A percentile compares a stretch with the other conserved stretches of the same genome.
phyloP scores from a whole-genome alignment of 2,888 invertebrate genomes.

The Micropterix aruncella region DNA sequence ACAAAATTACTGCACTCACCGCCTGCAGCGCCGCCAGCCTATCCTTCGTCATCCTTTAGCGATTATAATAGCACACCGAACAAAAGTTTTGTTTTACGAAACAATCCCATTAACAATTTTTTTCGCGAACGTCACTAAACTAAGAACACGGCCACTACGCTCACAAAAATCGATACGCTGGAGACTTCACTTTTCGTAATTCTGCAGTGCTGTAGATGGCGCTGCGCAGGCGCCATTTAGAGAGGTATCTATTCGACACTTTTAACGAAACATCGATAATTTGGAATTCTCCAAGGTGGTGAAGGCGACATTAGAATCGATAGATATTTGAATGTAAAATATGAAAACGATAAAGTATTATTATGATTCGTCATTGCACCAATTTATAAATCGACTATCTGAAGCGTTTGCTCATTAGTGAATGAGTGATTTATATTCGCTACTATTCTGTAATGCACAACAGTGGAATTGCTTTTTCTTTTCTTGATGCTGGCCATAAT shows the following conservation, averaged over 20 bases:
- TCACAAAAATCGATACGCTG: conserved; percentile 71
- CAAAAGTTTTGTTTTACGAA: conserved; percentile 51
- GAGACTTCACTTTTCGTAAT: conserved; percentile 40
- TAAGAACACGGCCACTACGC: conserved; percentile 59
- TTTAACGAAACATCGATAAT: conserved; percentile 13
- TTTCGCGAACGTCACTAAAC: conserved; percentile 58
- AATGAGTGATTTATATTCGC: too few relatives aligned
- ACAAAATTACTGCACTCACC: too few relatives aligned
- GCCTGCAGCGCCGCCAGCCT: conserved; percentile 93
- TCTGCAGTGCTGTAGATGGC: conserved; percentile 44
- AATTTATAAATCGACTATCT: too few relatives aligned
- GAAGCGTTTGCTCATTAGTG: too few relatives aligned
- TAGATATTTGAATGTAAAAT: too few relatives aligned
- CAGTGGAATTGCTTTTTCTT: too few relatives aligned
- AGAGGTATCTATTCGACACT: conserved; percentile 17
- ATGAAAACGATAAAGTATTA: too few relatives aligned
- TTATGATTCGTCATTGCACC: too few relatives aligned
- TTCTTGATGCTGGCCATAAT: too few relatives aligned
- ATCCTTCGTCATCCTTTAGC: conserved; percentile 83
- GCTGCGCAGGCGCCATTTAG: conserved; percentile 31
- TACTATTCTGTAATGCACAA: too few relatives aligned
- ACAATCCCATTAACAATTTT: conserved; percentile 70
- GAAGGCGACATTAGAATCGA: not conserved
- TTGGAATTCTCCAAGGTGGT: conserved; percentile 26
- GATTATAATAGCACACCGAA: conserved; percentile 49